Evolutionary conservation across 1,140 invertebrate species (phyloP).

Genomic region (Bombyx mori): DNA sequence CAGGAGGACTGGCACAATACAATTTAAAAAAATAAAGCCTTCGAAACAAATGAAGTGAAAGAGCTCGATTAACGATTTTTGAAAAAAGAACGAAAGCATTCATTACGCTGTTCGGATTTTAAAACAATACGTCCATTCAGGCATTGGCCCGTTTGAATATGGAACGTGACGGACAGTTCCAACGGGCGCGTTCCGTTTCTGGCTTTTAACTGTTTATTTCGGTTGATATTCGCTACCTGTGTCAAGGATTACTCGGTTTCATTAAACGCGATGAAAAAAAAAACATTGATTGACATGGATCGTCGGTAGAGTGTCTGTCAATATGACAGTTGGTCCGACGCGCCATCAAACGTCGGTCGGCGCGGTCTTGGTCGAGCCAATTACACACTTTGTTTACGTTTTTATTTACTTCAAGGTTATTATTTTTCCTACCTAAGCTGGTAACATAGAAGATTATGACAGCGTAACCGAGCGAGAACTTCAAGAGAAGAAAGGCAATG

Average conservation of each 20-base stretch:
- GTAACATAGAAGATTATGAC: too few species aligned
- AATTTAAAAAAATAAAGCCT: conserved; percentile 27
- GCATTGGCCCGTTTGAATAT: conserved; percentile 46
- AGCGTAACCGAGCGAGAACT: too few species aligned
- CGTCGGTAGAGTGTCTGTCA: conserved; percentile 25
- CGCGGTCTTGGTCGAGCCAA: too few species aligned
- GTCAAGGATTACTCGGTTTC: conserved; percentile 19
- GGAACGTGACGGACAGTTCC: conserved; percentile 54
- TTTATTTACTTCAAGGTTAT: too few species aligned
- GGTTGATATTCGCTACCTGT: conserved; percentile 29
- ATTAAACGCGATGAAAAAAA: conserved; percentile 20
- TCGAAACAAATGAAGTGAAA: conserved; percentile 59
- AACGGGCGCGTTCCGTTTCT: conserved; percentile 10
- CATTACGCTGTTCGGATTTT: conserved; percentile 51
- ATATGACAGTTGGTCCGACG: conserved; percentile 18
- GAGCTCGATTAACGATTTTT: conserved; percentile 54
- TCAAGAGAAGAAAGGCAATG: too few species aligned
- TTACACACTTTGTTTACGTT: too few species aligned
- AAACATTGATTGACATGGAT: conserved; percentile 25
- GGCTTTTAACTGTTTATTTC: conserved; percentile 44
- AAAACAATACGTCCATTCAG: conserved; percentile 63
- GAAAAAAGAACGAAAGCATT: conserved; percentile 39
- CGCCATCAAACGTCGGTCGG: background rate
- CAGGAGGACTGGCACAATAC: conserved; percentile 26
- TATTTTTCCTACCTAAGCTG: too few species aligned